Conservation (phyloP, 2,113 vertebrate species). For the Platysteira castanea region DNA sequence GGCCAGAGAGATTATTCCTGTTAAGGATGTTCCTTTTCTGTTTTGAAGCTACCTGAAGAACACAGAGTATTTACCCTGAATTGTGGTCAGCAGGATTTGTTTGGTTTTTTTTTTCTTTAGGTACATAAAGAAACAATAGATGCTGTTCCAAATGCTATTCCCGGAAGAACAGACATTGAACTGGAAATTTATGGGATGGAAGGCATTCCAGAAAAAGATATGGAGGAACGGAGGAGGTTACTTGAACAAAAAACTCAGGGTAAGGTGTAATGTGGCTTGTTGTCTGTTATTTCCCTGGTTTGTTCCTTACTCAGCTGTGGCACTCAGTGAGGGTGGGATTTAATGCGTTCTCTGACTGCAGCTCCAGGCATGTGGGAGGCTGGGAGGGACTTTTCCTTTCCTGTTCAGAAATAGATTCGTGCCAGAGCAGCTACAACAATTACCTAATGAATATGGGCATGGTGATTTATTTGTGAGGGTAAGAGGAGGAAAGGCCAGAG, state of each 20-base stretch:
- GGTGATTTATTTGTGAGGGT: background rate
- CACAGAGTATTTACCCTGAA: background rate
- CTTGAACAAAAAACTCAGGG: conserved; percentile 98
- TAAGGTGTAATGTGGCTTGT: conserved; percentile 28
- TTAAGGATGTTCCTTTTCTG: background rate
- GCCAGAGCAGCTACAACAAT: background rate
- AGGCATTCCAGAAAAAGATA: conserved; percentile 98
- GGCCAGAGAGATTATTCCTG: background rate
- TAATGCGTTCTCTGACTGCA: fast-evolving
- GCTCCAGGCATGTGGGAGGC: background rate
- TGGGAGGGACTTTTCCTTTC: background rate
- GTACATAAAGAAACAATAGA: conserved; percentile 99
- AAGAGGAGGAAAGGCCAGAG: background rate
- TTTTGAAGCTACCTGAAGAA: background rate
- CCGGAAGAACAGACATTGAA: conserved; percentile 95
- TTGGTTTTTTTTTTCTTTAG: conserved; percentile 50
- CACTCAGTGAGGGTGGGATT: background rate
- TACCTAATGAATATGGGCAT: background rate
- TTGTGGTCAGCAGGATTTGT: background rate
- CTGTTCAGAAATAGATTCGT: background rate
- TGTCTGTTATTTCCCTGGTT: background rate
- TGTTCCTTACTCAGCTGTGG: background rate
- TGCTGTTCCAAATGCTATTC: conserved; percentile 97
- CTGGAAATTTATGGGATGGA: conserved; percentile 99
- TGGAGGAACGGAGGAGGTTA: conserved; percentile 92